phyloP scores from a whole-genome alignment of 2,888 invertebrate genomes.

The Stenchaetothrips biformis region DNA sequence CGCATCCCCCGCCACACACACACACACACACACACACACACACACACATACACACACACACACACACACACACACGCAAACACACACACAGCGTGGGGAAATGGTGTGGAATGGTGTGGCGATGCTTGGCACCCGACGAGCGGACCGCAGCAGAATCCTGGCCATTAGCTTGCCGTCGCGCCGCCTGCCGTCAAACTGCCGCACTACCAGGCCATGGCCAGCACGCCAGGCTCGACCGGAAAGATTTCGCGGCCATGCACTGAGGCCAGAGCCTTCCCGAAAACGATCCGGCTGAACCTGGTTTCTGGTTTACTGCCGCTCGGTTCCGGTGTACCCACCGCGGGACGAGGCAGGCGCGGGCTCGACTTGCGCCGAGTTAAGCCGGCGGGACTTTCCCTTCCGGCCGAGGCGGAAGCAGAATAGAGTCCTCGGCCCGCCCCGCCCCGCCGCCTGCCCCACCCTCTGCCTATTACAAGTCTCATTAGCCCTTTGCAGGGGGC shows the following conservation, averaged over 20 bases:
- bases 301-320: too few relatives aligned
- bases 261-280: neutral
- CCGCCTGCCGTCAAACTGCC: neutral
- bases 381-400: neutral
- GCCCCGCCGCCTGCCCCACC: too few relatives aligned
- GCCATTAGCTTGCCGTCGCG: neutral
- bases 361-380: neutral
- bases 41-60: too few relatives aligned
- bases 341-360: neutral
- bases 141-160: neutral
- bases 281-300: neutral
- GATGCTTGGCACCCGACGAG: neutral
- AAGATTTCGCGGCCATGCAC: neutral
- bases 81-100: neutral
- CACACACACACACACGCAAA: too few relatives aligned
- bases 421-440: too few relatives aligned
- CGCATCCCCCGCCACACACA: too few relatives aligned
- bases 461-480: too few relatives aligned
- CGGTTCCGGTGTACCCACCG: neutral
- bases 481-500: too few relatives aligned
- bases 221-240: neutral
- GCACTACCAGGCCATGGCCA: neutral
- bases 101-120: neutral
- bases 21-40: too few relatives aligned
- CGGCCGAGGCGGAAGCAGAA: too few relatives aligned